Evolutionary conservation across 35 echinoderm and acorn worm genomes (phyloP).

Genomic region (Chiridota heheva): DNA sequence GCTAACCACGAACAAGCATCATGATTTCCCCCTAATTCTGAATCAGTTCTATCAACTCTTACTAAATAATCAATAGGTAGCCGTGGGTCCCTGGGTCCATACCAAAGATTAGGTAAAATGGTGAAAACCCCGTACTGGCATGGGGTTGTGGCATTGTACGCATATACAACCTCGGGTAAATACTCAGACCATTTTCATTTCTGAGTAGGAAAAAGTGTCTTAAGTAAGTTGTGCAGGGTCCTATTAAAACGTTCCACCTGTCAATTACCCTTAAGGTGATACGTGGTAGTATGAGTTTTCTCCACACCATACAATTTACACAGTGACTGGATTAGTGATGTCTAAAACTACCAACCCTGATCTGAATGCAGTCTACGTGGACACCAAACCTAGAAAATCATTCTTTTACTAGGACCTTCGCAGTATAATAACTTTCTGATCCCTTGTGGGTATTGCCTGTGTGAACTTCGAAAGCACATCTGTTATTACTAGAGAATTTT

Average conservation of each 20-base stretch:
- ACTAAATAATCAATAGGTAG: too few relatives aligned
- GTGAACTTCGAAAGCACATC: neutral
- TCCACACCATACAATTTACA: neutral
- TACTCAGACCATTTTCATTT: too few relatives aligned
- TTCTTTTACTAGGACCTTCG: neutral
- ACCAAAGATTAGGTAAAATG: too few relatives aligned
- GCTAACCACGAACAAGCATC: too few relatives aligned
- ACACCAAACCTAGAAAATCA: slow-evolving; percentile 1
- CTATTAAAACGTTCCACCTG: neutral
- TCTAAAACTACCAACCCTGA: neutral
- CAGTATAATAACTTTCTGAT: neutral
- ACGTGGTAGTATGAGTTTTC: neutral
- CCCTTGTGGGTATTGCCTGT: neutral
- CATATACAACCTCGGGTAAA: too few relatives aligned
- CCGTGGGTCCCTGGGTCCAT: too few relatives aligned
- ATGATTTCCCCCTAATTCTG: too few relatives aligned
- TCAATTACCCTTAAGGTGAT: neutral
- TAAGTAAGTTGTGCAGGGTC: too few relatives aligned
- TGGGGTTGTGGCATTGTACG: too few relatives aligned
- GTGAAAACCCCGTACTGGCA: too few relatives aligned
- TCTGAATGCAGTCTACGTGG: neutral
- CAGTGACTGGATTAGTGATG: neutral
- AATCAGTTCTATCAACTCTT: too few relatives aligned
- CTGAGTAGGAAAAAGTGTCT: too few relatives aligned
- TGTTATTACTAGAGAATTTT: neutral